Conservation (phyloP, 1,140 invertebrate genomes). For the Condylostylus longicornis region DNA sequence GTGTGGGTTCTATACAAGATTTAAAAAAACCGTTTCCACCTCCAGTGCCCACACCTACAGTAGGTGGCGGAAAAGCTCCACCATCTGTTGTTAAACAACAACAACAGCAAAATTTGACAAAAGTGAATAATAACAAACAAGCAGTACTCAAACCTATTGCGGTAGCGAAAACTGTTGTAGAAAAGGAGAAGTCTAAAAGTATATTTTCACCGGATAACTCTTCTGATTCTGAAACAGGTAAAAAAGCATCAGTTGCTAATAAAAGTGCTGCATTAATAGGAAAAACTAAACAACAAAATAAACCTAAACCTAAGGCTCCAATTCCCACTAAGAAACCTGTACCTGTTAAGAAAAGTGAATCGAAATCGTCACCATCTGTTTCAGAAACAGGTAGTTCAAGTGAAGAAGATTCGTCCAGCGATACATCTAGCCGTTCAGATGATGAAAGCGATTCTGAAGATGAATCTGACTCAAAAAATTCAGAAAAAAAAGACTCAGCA, state of each 20-base stretch:
- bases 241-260: no score
- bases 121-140: constrained; percentile 8
- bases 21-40: constrained; percentile 19
- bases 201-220: constrained; percentile 71
- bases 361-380: not conserved
- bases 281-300: constrained; percentile 19
- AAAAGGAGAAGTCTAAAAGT: constrained; percentile 53
- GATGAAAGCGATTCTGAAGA: constrained; percentile 15
- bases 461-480: constrained; percentile 10
- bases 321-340: constrained; percentile 25
- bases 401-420: constrained; percentile 8
- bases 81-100: constrained; percentile 20
- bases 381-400: not conserved
- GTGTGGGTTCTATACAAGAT: constrained; percentile 2
- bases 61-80: constrained; percentile 22
- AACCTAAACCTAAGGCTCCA: constrained; percentile 16
- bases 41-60: constrained; percentile 32
- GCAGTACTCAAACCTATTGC: constrained; percentile 19
- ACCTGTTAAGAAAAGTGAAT: constrained; percentile 13
- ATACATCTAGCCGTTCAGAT: no score
- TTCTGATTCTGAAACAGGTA: constrained; percentile 38
- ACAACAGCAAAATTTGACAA: constrained; percentile 13
- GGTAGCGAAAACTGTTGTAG: constrained; percentile 27
- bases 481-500: constrained; percentile 2
- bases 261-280: constrained; percentile 6